phyloP scores from a whole-genome alignment of 2,113 vertebrate species.

The Festucalex cinctus region DNA sequence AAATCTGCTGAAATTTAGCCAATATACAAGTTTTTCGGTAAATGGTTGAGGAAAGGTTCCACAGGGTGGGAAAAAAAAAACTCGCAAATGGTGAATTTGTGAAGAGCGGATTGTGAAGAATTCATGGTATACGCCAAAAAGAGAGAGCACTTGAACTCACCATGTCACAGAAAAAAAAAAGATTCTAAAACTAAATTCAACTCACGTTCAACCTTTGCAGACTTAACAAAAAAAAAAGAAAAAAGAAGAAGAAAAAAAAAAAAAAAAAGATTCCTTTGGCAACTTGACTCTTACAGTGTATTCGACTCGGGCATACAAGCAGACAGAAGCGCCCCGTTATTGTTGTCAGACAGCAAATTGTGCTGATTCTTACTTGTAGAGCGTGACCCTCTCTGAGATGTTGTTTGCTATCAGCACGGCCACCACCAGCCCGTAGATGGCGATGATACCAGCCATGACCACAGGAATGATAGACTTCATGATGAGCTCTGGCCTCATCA shows the following conservation, averaged over 20 bases:
- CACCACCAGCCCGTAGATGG: conserved; percentile 97
- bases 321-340: background rate
- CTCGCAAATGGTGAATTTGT: no score
- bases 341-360: background rate
- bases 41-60: no score
- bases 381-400: conserved; percentile 76
- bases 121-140: no score
- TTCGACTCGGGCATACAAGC: background rate
- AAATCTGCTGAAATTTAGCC: no score
- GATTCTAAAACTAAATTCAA: no score
- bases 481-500: conserved; percentile 98
- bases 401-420: conserved; percentile 97
- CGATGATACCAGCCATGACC: conserved; percentile 99
- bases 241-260: no score
- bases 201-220: no score
- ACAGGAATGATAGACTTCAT: conserved; percentile 99
- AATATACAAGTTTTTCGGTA: no score
- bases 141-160: background rate
- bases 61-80: no score
- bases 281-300: background rate
- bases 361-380: conserved; percentile 83
- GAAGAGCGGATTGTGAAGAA: no score
- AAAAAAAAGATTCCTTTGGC: no score
- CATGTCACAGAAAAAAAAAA: conserved; percentile 2
- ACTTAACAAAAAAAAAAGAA: no score